Conservation (phyloP, 2,888 invertebrate genomes). For the Alentia gelatinosa region DNA sequence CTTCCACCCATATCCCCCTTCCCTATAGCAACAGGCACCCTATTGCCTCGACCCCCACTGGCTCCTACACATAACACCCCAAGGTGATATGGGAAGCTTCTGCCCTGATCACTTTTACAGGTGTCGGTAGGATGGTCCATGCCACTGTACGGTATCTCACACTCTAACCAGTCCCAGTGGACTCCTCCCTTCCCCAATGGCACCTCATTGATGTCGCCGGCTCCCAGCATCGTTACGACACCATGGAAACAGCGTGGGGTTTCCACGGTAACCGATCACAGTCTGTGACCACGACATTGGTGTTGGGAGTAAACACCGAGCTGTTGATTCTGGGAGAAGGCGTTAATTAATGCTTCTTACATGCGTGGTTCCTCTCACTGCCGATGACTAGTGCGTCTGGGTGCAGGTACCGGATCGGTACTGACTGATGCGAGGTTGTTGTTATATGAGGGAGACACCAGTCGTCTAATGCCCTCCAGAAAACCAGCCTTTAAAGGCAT, state of each 20-base stretch:
- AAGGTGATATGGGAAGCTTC: background rate
- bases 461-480: too few relatives aligned
- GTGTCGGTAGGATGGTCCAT: slow-evolving; percentile 8
- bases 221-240: background rate
- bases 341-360: background rate
- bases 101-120: slow-evolving; percentile 42
- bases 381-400: too few relatives aligned
- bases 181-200: background rate
- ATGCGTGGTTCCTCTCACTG: background rate
- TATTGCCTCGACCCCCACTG: background rate
- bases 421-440: too few relatives aligned
- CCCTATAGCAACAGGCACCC: background rate
- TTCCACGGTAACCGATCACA: slow-evolving; percentile 29
- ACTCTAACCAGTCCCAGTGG: background rate
- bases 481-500: too few relatives aligned
- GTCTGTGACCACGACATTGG: background rate
- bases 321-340: background rate
- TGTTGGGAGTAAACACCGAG: background rate
- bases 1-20: background rate
- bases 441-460: too few relatives aligned
- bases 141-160: slow-evolving; percentile 45
- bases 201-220: slow-evolving; percentile 16
- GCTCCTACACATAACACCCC: background rate
- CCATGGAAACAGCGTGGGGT: background rate
- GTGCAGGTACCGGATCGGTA: too few relatives aligned